Percentiles rank a stretch among this genome's conserved stretches.
Conservation (phyloP, 1,140 invertebrate species). For the Cyrtorhinus lividipennis region DNA sequence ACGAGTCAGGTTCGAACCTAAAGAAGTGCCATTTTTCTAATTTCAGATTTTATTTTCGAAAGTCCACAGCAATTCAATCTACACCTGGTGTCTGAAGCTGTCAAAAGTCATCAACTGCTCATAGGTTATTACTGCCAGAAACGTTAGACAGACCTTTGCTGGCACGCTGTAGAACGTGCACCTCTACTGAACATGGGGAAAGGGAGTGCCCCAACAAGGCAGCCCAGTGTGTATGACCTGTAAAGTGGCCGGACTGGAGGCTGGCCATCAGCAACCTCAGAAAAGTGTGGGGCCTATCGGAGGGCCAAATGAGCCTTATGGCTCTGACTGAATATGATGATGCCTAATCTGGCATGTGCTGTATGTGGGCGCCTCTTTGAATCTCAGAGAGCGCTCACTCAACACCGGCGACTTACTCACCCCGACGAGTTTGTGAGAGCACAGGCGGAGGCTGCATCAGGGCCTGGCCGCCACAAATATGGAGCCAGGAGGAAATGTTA, state of each 20-base stretch:
- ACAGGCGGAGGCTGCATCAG: not conserved
- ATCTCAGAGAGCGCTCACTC: not conserved
- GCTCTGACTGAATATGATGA: not conserved
- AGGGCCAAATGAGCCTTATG: not conserved
- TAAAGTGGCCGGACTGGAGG: not conserved
- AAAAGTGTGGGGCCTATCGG: not conserved
- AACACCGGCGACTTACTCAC: not conserved
- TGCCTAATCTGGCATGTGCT: not conserved
- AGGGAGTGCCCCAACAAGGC: not conserved
- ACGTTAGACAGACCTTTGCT: too few species aligned
- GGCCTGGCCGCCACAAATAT: too few species aligned
- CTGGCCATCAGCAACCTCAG: not conserved
- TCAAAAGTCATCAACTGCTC: too few species aligned
- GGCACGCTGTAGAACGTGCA: not conserved
- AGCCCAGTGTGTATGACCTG: not conserved
- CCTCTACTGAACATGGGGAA: not conserved
- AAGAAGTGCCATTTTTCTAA: too few species aligned
- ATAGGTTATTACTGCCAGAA: too few species aligned
- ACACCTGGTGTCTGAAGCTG: too few species aligned
- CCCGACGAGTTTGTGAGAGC: not conserved
- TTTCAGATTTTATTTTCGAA: too few species aligned
- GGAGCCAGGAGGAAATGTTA: too few species aligned
- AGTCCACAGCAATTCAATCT: too few species aligned
- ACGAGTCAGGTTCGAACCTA: too few species aligned
- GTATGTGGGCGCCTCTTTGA: not conserved